A percentile compares a stretch with the other conserved stretches of the same genome.
phyloP scores from a whole-genome alignment of 92 coral and sea anemone species.

The Bergia sp. region DNA sequence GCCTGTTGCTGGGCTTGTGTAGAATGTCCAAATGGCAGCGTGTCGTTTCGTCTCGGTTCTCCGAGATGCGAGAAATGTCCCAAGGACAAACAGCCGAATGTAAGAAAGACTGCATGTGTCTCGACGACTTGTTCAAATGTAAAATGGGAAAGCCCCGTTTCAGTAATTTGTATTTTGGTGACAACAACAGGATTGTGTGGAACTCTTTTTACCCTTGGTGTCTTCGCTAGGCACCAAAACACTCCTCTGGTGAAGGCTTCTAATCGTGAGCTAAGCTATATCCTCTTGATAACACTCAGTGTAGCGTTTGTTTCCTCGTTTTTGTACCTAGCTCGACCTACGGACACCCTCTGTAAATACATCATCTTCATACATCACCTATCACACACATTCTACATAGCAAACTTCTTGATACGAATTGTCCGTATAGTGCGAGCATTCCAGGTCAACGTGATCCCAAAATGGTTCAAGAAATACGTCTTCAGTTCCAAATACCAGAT shows the following conservation, averaged over 20 bases:
- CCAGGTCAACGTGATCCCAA: constrained; percentile 51
- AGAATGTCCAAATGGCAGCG: constrained; percentile 63
- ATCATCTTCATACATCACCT: constrained; percentile 42
- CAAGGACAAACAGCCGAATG: constrained; percentile 48
- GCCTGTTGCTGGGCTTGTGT: constrained; percentile 86
- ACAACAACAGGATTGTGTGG: constrained; percentile 29
- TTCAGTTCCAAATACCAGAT: constrained; percentile 50
- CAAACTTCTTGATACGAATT: constrained; percentile 58
- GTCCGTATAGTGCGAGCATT: constrained; percentile 62
- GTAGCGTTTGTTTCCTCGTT: constrained; percentile 52
- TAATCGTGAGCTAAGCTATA: constrained; percentile 57
- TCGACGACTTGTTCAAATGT: constrained; percentile 43
- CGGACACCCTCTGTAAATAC: constrained; percentile 55
- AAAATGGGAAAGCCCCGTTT: constrained; percentile 47
- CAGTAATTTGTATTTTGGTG: constrained; percentile 51
- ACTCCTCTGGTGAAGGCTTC: constrained; percentile 75
- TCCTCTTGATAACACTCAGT: constrained; percentile 43
- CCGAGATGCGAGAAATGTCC: constrained; percentile 58
- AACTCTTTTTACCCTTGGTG: neutral
- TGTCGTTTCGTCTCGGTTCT: constrained; percentile 46
- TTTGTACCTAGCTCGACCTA: constrained; percentile 54
- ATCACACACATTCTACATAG: constrained; percentile 46
- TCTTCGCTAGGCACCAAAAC: constrained; percentile 44
- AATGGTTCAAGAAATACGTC: constrained; percentile 55
- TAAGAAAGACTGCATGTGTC: constrained; percentile 58